These are phyloP conservation scores for Bombus waltoni DNA, from an alignment of 1,140 invertebrate species.

Conservation along the genomic window DNA sequence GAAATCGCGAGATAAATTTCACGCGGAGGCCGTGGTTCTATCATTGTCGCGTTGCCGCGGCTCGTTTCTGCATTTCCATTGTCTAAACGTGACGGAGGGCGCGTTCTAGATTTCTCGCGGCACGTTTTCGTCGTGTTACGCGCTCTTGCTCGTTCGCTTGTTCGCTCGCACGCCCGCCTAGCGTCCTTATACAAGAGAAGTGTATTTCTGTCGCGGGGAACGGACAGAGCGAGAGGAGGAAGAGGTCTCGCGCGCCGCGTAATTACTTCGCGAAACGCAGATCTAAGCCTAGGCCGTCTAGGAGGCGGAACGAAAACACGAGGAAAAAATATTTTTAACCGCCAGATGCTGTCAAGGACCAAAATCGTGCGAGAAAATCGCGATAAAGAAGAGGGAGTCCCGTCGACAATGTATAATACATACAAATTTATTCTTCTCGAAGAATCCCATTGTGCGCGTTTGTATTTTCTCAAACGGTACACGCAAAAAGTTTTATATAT, in stretches of 20 bases:
- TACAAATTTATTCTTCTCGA: too few species aligned
- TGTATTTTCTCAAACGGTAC: too few species aligned
- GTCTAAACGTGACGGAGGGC: constrained; percentile 44
- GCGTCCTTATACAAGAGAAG: constrained; percentile 45
- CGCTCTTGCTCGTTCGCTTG: neutral
- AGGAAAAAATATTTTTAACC: constrained; percentile 69
- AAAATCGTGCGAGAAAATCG: constrained; percentile 52
- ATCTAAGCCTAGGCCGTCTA: constrained; percentile 49
- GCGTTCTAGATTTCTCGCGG: constrained; percentile 32
- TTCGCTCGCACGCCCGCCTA: constrained; percentile 8
- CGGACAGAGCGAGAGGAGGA: neutral
- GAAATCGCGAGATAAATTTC: constrained; percentile 27
- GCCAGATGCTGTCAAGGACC: constrained; percentile 60
- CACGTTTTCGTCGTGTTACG: neutral
- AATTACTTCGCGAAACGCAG: constrained; percentile 65
- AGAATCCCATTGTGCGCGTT: too few species aligned
- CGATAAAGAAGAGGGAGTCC: neutral
- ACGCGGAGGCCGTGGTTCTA: neutral
- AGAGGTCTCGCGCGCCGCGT: constrained; percentile 48
- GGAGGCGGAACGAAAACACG: constrained; percentile 55
- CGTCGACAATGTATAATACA: constrained; percentile 12
- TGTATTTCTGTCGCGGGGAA: constrained; percentile 58
- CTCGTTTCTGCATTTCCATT: constrained; percentile 56
- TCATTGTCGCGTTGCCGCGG: constrained; percentile 39
- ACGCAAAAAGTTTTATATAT: too few species aligned